phyloP scores from a whole-genome alignment of 2,888 invertebrate genomes.

The Mimas tiliae region DNA sequence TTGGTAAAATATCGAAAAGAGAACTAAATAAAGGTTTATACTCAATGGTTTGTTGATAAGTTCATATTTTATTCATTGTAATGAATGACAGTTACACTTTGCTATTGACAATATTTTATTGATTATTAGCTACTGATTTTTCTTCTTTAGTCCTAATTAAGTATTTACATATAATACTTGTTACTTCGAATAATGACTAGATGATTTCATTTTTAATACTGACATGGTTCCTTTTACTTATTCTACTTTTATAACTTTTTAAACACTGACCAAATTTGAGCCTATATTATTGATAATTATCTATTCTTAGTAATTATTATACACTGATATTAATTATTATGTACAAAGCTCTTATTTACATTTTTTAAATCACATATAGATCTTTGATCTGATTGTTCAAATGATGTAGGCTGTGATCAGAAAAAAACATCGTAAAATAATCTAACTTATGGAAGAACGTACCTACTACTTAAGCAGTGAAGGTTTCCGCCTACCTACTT shows the following conservation, averaged over 20 bases:
- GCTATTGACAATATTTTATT: too few relatives aligned
- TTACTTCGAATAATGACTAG: constrained; percentile 17
- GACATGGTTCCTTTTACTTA: constrained; percentile 3
- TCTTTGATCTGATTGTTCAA: constrained; percentile 5
- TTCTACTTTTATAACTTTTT: constrained; percentile 7
- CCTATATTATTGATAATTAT: constrained; percentile 10
- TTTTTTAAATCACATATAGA: constrained; percentile 11
- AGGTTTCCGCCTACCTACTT: too few relatives aligned
- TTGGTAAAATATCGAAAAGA: too few relatives aligned
- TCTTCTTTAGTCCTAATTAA: not conserved
- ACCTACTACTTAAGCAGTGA: too few relatives aligned
- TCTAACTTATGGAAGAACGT: not conserved
- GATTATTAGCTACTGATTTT: not conserved
- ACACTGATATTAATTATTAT: not conserved
- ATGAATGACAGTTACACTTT: not conserved
- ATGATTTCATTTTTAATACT: constrained; percentile 15
- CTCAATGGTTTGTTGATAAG: not conserved
- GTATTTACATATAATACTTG: constrained; percentile 17
- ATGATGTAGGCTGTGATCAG: not conserved
- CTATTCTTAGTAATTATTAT: not conserved
- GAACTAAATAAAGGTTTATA: too few relatives aligned
- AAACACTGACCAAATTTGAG: constrained; percentile 21
- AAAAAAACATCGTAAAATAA: not conserved
- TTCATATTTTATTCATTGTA: constrained; percentile 8
- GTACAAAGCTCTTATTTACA: constrained; percentile 16